Conservation (phyloP, 2,113 vertebrate genomes). For the Thomomys bottae region DNA sequence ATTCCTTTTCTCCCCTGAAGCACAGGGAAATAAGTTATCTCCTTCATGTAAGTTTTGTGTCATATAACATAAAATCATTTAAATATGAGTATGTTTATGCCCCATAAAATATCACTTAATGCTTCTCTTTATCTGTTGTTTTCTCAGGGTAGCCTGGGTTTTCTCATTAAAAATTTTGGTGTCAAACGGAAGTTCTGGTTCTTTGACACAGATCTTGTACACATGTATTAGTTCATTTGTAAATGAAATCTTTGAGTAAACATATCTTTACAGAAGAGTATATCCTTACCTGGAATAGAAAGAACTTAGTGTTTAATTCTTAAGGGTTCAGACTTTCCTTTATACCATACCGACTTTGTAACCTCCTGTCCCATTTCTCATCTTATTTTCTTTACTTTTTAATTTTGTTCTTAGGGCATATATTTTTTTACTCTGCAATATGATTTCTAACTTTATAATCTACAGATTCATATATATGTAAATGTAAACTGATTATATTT, state of each 20-base stretch:
- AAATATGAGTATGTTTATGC: conserved; percentile 15
- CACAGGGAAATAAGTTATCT: background rate
- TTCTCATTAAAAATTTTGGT: conserved; percentile 30
- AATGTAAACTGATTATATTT: background rate
- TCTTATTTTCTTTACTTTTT: background rate
- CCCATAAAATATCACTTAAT: conserved; percentile 38
- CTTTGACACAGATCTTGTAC: background rate
- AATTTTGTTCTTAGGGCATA: background rate
- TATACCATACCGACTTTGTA: background rate
- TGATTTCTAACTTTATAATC: background rate
- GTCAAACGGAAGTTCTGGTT: background rate
- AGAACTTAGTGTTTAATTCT: background rate
- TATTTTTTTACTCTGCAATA: background rate
- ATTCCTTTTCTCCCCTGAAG: background rate
- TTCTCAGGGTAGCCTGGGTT: conserved; percentile 3
- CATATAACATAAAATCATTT: background rate
- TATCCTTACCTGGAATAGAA: background rate
- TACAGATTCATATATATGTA: background rate
- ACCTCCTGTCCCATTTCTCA: background rate
- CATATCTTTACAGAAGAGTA: background rate
- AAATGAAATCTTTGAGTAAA: background rate
- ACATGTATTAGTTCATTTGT: background rate
- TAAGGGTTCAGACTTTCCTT: background rate
- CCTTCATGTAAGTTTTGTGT: background rate
- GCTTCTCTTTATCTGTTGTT: conserved; percentile 23